Conservation (phyloP, 2,888 invertebrate species). For the Platycnemis pennipes region DNA sequence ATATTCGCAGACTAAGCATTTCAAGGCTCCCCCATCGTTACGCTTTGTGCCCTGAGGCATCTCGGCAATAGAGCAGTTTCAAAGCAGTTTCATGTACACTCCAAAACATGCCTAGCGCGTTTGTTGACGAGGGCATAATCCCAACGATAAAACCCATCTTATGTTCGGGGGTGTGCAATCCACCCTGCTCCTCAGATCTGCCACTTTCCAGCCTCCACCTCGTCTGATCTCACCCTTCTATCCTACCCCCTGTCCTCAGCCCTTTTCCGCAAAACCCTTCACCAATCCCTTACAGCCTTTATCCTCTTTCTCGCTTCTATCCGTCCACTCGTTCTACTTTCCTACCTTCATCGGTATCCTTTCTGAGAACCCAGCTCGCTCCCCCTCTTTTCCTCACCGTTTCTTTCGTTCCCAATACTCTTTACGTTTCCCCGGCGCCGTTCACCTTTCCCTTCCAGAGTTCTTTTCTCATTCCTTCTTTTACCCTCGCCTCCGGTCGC, state of each 20-base stretch:
- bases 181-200: background rate
- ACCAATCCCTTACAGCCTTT: background rate
- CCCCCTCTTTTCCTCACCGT: background rate
- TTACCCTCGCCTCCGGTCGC: background rate
- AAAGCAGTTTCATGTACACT: constrained; percentile 30
- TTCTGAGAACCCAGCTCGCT: background rate
- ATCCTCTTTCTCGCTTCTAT: background rate
- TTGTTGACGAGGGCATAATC: background rate
- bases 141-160: background rate
- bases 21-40: background rate
- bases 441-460: background rate
- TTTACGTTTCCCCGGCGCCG: no score
- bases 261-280: background rate
- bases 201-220: background rate
- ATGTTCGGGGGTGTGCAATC: constrained; percentile 4
- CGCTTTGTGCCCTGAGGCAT: background rate
- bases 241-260: background rate
- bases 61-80: background rate
- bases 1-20: constrained; percentile 1
- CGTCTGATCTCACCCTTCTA: background rate
- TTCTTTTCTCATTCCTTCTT: background rate
- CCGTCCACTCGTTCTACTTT: background rate
- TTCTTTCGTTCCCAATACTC: background rate
- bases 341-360: background rate
- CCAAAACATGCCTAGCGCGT: background rate